Evolutionary conservation across 1,140 invertebrate genomes (phyloP).

Genomic region (Nephila pilipes): DNA sequence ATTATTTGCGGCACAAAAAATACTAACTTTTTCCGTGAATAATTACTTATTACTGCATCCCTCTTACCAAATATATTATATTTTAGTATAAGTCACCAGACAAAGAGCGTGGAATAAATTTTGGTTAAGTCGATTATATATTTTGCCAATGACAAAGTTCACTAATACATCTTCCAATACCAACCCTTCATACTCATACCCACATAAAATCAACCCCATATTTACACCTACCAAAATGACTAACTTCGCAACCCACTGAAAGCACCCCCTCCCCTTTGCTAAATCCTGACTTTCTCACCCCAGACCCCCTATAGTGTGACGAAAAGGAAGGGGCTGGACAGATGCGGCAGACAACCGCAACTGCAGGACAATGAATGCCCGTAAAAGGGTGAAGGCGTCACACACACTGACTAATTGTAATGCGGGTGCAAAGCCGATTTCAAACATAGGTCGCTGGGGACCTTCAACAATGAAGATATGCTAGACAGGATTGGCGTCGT

Average conservation of each 20-base stretch:
- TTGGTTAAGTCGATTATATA: no score
- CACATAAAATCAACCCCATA: not conserved
- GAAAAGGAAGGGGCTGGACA: not conserved
- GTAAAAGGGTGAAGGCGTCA: constrained; percentile 29
- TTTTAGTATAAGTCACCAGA: no score
- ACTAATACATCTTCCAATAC: no score
- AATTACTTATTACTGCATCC: no score
- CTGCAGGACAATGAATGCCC: not conserved
- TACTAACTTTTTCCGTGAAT: no score
- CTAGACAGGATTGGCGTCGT: not conserved
- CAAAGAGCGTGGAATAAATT: no score
- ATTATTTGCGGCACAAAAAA: no score
- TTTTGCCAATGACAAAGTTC: no score
- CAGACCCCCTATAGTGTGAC: not conserved
- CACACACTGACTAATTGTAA: constrained; percentile 27
- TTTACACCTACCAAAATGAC: constrained; percentile 24
- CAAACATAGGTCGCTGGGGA: not conserved
- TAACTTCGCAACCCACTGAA: not conserved
- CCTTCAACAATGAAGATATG: not conserved
- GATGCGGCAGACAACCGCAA: constrained; percentile 19
- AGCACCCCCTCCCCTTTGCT: not conserved
- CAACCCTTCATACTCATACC: no score
- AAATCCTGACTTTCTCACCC: constrained; percentile 20
- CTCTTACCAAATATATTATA: no score
- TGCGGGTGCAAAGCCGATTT: constrained; percentile 32